Conservation (phyloP, 1,140 invertebrate species). For the Triops longicaudatus region DNA sequence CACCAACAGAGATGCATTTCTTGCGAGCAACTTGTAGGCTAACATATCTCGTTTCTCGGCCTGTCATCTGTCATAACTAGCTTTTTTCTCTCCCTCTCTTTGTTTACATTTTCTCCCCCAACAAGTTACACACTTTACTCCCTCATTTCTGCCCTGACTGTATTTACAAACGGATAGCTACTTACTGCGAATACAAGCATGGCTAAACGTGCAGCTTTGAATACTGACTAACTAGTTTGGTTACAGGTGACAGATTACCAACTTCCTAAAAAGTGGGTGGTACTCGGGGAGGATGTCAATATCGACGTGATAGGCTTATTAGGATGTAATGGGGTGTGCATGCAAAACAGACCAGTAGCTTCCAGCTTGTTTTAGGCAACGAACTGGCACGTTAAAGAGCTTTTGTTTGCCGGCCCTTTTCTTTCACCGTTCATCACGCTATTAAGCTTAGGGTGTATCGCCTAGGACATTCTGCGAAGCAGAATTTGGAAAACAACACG, state of each 20-base stretch:
- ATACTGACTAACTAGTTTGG: no score
- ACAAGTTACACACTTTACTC: no score
- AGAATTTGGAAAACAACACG: not conserved
- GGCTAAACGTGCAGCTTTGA: no score
- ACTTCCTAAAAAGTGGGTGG: no score
- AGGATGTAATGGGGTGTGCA: no score
- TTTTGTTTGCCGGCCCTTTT: not conserved
- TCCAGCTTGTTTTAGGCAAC: not conserved
- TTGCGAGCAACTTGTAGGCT: not conserved
- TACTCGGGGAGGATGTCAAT: no score
- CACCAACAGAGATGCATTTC: not conserved
- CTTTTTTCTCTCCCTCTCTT: not conserved
- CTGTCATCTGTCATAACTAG: not conserved
- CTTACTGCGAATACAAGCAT: no score
- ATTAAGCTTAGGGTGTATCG: not conserved
- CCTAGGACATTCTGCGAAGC: not conserved
- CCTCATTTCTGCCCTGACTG: no score
- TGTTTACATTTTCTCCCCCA: no score
- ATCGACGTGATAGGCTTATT: no score
- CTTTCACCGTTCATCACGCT: not conserved
- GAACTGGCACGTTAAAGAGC: not conserved
- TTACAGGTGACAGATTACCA: no score
- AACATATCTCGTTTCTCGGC: not conserved
- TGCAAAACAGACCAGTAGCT: not conserved
- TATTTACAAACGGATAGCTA: no score